phyloP scores from a whole-genome alignment of 2,113 vertebrate species.

The Cinclus mexicanus region DNA sequence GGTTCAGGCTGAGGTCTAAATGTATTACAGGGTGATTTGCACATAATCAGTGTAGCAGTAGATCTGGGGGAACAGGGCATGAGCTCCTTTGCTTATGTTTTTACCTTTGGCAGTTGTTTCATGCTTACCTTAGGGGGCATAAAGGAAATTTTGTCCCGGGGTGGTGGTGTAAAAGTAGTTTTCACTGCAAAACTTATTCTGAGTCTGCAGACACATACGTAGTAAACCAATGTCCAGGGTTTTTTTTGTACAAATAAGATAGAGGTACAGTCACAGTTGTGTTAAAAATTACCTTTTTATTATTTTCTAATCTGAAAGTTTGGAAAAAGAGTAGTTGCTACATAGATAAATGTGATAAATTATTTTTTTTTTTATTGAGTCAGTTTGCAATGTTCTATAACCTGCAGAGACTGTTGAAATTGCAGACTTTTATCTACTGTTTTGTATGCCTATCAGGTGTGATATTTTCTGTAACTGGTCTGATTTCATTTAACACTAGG shows the following conservation, averaged over 20 bases:
- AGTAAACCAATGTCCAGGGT: rapidly evolving
- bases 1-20: background rate
- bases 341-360: background rate
- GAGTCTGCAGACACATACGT: background rate
- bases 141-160: background rate
- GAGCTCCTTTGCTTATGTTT: background rate
- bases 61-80: background rate
- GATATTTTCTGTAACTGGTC: slow-evolving; percentile 6
- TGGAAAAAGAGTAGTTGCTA: background rate
- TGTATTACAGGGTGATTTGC: background rate
- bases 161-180: background rate
- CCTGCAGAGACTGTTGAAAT: background rate
- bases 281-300: background rate
- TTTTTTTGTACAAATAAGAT: background rate
- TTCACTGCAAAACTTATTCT: background rate
- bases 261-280: background rate
- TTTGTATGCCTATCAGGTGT: background rate
- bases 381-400: background rate
- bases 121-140: background rate
- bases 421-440: background rate
- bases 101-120: background rate
- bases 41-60: background rate
- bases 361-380: background rate
- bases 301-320: background rate
- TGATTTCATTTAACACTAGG: slow-evolving; percentile 75